Percentiles rank a stretch among this genome's conserved stretches.
Conservation (phyloP, 2,888 invertebrate genomes). For the Apocheima hispidaria region DNA sequence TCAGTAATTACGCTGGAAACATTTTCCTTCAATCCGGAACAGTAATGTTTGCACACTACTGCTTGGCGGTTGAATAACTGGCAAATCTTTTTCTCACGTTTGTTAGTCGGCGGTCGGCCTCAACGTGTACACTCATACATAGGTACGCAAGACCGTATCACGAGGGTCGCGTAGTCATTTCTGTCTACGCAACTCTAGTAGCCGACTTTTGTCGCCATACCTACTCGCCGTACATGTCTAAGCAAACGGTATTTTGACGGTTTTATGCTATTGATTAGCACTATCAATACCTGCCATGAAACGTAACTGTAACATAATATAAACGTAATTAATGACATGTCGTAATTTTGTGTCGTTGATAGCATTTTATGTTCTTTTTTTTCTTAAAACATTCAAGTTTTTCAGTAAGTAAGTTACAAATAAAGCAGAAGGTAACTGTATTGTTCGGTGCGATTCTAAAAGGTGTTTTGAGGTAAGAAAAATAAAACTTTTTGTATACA, state of each 20-base stretch:
- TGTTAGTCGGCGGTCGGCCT: too few relatives aligned
- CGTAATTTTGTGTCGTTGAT: neutral
- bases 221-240: neutral
- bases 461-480: neutral
- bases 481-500: too few relatives aligned
- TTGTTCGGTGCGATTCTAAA: neutral
- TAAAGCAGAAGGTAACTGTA: neutral
- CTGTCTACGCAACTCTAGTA: neutral
- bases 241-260: neutral
- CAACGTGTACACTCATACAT: too few relatives aligned
- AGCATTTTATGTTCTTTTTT: neutral
- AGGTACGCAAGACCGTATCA: neutral
- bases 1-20: too few relatives aligned
- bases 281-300: conserved; percentile 4
- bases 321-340: neutral
- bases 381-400: neutral
- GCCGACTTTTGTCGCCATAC: neutral
- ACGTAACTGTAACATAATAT: neutral
- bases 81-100: too few relatives aligned
- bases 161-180: neutral
- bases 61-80: too few relatives aligned
- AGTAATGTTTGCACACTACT: too few relatives aligned
- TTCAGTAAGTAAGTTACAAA: neutral
- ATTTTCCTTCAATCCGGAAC: too few relatives aligned
- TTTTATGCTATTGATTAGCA: neutral